phyloP scores from a whole-genome alignment of 1,140 invertebrate species.

The Drusus annulatus region DNA sequence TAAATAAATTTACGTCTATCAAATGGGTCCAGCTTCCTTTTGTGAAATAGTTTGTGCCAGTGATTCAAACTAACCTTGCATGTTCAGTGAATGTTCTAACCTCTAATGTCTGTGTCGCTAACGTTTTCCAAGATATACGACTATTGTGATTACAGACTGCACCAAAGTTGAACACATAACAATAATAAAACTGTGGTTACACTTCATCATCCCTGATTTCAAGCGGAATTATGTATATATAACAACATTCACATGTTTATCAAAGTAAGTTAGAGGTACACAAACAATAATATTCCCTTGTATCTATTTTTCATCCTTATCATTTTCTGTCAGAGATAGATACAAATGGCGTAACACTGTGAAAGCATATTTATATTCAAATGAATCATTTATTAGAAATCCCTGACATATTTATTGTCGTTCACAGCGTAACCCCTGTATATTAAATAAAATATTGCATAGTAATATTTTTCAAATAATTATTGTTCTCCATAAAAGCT shows the following conservation, averaged over 20 bases:
- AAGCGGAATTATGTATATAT: slow-evolving; percentile 34
- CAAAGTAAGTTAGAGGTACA: slow-evolving; percentile 39
- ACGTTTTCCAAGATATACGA: slow-evolving; percentile 14
- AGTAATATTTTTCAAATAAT: background rate
- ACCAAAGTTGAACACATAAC: slow-evolving; percentile 6
- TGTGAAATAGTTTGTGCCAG: slow-evolving; percentile 45
- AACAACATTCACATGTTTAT: slow-evolving; percentile 41
- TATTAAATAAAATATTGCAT: no score
- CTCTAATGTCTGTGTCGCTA: slow-evolving; percentile 45
- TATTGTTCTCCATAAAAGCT: slow-evolving; percentile 37
- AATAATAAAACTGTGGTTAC: slow-evolving; percentile 12
- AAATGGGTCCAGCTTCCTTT: slow-evolving; percentile 40
- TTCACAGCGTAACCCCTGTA: no score
- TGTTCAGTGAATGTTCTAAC: slow-evolving; percentile 44
- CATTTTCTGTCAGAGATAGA: background rate
- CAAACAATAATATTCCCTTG: slow-evolving; percentile 32
- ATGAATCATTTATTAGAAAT: no score
- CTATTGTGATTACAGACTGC: slow-evolving; percentile 26
- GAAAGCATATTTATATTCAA: no score
- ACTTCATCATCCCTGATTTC: slow-evolving; percentile 34
- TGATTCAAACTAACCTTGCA: slow-evolving; percentile 44
- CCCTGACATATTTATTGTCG: no score
- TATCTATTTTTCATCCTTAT: background rate
- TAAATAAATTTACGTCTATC: slow-evolving; percentile 48
- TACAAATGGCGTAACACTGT: no score